Evolutionary conservation across 2,888 invertebrate genomes (phyloP), one percentile per base, ranked within the genome.

Genomic region (Spicauda simplicius): DNA sequence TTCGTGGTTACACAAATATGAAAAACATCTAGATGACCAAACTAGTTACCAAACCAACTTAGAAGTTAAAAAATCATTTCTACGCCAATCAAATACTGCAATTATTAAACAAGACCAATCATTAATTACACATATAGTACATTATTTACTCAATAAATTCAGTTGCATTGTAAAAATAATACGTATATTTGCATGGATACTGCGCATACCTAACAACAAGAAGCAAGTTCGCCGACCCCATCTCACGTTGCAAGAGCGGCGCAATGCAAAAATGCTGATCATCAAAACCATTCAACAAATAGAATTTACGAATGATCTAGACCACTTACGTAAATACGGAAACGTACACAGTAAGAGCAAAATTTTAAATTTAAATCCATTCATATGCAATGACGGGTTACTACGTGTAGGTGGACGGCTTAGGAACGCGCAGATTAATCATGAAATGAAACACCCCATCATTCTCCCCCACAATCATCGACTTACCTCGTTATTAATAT

Each of bases 401-500:
- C 33, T 71, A 12, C 61, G 71, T 19, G 67, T 71, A 20, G 71
- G 69, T 6, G 71, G 67, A 11, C 41, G 71, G 11, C 33, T 71
- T 4, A 45, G 59, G 11, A 62, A 71, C n/a, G 68, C 69, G 0
- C 19, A 64, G 8, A 54, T 63, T 4, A 41, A 3, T 25, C 0
- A 14, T 16, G 25, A 63, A 7, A 54, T 55, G 55, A 63, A 69
- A 60, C 25, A 64, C 41, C 57, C 64, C 0, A 70, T 71, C 12
- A 71, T 71, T 2, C 30, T 73, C 11, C 72, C 71, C 5, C 45
- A 58, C n/a, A 56, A 70, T 10, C 41, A 50, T 63, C 68, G 62
- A 0, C 16, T 73, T 3, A 68, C 73, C 11, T 66, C 58, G 12
- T 60, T 72, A 19, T 60, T 74, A 37, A 69, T 75, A 12, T 53